A percentile compares a stretch with the other conserved stretches of the same genome.
These are phyloP conservation scores for Drosophila ambigua DNA, from an alignment of 1,140 invertebrate species.

Conservation along the genomic window DNA sequence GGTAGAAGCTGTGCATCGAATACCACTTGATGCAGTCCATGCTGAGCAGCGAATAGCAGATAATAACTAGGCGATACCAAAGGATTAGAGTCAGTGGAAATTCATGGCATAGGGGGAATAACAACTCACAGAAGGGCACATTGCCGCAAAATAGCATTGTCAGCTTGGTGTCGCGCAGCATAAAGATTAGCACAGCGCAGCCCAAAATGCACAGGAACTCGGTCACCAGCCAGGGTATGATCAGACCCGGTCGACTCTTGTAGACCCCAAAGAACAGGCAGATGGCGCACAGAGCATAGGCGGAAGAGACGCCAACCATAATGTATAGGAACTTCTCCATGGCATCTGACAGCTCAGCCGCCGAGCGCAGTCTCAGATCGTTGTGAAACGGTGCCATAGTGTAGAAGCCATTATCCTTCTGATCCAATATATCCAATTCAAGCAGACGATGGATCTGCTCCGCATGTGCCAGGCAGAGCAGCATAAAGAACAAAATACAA, in stretches of 20 bases:
- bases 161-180: constrained; percentile 65
- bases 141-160: constrained; percentile 67
- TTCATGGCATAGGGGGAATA: too few species aligned
- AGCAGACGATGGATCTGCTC: constrained; percentile 77
- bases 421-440: constrained; percentile 77
- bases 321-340: constrained; percentile 73
- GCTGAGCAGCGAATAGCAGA: constrained; percentile 65
- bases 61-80: constrained; percentile 47
- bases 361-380: constrained; percentile 68
- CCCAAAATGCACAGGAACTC: constrained; percentile 72
- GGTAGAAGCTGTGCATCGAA: constrained; percentile 78
- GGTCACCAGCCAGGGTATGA: constrained; percentile 75
- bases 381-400: constrained; percentile 75
- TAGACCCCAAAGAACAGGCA: constrained; percentile 74
- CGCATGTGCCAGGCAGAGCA: constrained; percentile 76
- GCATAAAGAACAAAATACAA: constrained; percentile 72
- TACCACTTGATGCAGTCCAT: constrained; percentile 79
- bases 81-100: background rate
- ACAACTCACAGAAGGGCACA: constrained; percentile 68
- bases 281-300: constrained; percentile 71
- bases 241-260: constrained; percentile 71
- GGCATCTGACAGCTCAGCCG: constrained; percentile 70
- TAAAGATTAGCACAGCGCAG: constrained; percentile 57
- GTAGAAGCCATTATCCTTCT: constrained; percentile 79
- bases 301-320: constrained; percentile 48